A percentile compares a stretch with the other conserved stretches of the same genome.
These are phyloP conservation scores for Acanthornis magna DNA, from an alignment of 2,797 vertebrate genomes.

Conservation along the genomic window DNA sequence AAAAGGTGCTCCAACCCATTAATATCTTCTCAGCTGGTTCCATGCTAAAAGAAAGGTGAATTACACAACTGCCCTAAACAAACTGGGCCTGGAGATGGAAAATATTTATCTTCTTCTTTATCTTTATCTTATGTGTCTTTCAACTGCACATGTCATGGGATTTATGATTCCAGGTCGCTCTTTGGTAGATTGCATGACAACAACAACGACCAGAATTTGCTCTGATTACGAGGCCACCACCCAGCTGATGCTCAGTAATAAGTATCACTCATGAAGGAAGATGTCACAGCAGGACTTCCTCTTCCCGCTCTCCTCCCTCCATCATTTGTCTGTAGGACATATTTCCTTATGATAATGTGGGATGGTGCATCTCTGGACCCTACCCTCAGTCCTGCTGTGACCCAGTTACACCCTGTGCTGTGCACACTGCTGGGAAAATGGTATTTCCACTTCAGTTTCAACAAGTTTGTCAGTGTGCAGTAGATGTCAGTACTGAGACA, in stretches of 20 bases:
- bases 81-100: not conserved
- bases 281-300: not conserved
- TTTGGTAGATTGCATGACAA: not conserved
- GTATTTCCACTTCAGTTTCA: not conserved
- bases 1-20: not conserved
- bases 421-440: not conserved
- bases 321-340: not conserved
- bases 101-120: slow-evolving; percentile 1
- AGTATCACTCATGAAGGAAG: not conserved
- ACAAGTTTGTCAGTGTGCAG: not conserved
- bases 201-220: not conserved
- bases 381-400: not conserved
- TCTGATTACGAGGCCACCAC: not conserved
- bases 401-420: not conserved
- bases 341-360: not conserved
- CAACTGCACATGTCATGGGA: not conserved
- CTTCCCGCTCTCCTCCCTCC: not conserved
- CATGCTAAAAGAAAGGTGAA: not conserved
- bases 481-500: slow-evolving; percentile 37
- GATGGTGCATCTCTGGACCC: fast-evolving
- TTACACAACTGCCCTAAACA: not conserved
- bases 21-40: not conserved
- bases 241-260: not conserved
- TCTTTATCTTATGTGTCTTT: too few species aligned
- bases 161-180: not conserved